Evolutionary conservation across 2,113 vertebrate genomes (phyloP).

Genomic region (Mirza zaza): DNA sequence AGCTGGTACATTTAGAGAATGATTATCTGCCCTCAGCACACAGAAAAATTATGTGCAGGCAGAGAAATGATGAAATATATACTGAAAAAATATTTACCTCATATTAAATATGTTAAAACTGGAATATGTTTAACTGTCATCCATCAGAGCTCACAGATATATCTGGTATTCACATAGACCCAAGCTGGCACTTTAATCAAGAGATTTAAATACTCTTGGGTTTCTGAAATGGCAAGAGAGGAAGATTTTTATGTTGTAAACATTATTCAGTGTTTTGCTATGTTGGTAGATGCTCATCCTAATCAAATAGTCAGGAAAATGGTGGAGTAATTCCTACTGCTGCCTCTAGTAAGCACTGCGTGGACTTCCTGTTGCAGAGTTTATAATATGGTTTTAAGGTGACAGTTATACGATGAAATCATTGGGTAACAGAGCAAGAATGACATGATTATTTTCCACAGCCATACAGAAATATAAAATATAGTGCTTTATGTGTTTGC

Average conservation of each 20-base stretch:
- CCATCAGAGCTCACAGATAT: not conserved
- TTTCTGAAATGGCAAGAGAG: not conserved
- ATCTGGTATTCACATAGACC: not conserved
- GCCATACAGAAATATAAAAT: not conserved
- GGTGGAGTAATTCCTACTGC: not conserved
- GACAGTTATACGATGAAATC: not conserved
- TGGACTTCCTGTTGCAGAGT: not conserved
- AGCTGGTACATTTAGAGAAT: not conserved
- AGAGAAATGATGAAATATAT: constrained; percentile 35
- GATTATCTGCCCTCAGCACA: not conserved
- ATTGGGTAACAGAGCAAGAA: not conserved
- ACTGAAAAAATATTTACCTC: not conserved
- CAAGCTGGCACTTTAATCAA: not conserved
- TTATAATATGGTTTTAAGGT: not conserved
- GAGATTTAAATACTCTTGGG: not conserved
- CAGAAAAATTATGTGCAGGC: not conserved
- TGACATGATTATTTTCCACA: not conserved
- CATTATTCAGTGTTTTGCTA: not conserved
- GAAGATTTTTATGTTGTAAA: not conserved
- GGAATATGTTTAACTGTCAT: not conserved
- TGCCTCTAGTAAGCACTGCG: not conserved
- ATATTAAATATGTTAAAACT: constrained; percentile 15
- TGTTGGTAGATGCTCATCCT: not conserved
- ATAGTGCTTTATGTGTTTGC: not conserved
- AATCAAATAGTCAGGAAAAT: not conserved